Conservation (phyloP, 2,888 invertebrate species). For the Cephus pulcher region DNA sequence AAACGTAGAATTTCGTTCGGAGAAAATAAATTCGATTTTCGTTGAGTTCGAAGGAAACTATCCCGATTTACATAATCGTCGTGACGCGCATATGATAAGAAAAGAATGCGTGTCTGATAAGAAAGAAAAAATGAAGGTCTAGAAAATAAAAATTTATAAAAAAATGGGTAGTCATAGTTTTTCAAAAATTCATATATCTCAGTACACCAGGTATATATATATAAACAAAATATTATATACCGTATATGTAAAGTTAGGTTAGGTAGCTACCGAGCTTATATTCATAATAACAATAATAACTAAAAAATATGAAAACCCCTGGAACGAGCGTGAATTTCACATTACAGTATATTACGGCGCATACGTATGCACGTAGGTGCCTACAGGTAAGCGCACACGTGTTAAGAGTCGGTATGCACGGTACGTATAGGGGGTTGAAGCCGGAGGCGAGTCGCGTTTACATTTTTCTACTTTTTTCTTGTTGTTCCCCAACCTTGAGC, state of each 20-base stretch:
- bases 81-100: neutral
- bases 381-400: neutral
- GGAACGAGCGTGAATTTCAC: conserved; percentile 3
- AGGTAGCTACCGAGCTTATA: conserved; percentile 12
- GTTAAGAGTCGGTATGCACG: conserved; percentile 3
- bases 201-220: neutral
- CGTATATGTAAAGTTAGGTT: neutral
- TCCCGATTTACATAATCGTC: neutral
- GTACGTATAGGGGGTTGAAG: conserved; percentile 22
- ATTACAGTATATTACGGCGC: neutral
- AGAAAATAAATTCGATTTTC: neutral
- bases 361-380: neutral
- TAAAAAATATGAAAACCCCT: conserved; percentile 23
- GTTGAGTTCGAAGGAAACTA: neutral
- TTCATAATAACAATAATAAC: conserved; percentile 1
- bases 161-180: neutral
- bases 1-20: neutral
- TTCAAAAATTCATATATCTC: neutral
- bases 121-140: neutral
- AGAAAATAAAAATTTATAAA: neutral
- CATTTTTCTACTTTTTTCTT: conserved; percentile 51
- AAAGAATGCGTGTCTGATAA: neutral
- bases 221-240: neutral
- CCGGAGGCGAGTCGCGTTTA: conserved; percentile 56
- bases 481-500: conserved; percentile 22